These are phyloP conservation scores for Drosophila fuyamai DNA, from an alignment of 1,140 invertebrate genomes.

Conservation along the genomic window DNA sequence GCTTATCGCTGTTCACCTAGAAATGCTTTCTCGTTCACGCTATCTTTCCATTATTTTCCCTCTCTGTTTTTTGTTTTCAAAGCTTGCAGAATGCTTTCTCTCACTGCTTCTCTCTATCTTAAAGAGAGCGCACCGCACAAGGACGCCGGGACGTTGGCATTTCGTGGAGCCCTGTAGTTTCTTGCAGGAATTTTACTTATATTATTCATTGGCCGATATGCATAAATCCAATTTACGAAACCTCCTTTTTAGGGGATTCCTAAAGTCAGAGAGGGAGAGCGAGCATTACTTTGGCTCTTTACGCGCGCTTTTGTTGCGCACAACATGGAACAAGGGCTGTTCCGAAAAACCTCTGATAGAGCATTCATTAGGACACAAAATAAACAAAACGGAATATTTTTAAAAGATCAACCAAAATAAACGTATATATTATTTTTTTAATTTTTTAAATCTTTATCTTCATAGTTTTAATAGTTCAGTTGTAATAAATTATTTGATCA, in stretches of 20 bases:
- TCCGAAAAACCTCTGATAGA: conserved; percentile 1
- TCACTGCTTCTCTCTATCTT: background rate
- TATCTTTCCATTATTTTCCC: background rate
- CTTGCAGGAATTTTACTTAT: conserved; percentile 23
- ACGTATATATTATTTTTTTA: background rate
- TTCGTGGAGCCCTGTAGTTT: conserved; percentile 19
- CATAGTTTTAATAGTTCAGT: no score
- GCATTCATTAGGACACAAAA: no score
- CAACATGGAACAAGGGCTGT: conserved; percentile 18
- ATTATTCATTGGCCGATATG: conserved; percentile 38
- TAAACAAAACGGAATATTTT: no score
- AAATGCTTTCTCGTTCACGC: background rate
- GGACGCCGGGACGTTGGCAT: conserved; percentile 35
- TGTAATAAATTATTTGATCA: no score
- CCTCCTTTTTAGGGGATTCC: conserved; percentile 17
- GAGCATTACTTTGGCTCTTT: conserved; percentile 33
- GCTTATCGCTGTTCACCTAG: conserved; percentile 21
- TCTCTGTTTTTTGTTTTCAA: background rate
- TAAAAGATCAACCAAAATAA: no score
- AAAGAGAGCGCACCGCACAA: conserved; percentile 12
- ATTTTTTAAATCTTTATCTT: no score
- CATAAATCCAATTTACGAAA: conserved; percentile 62
- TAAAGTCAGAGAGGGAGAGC: conserved; percentile 23
- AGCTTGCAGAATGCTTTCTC: conserved; percentile 8
- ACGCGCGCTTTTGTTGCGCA: conserved; percentile 54